These are phyloP conservation scores for Probosciger aterrimus DNA, from an alignment of 2,113 vertebrate genomes.

Conservation along the genomic window DNA sequence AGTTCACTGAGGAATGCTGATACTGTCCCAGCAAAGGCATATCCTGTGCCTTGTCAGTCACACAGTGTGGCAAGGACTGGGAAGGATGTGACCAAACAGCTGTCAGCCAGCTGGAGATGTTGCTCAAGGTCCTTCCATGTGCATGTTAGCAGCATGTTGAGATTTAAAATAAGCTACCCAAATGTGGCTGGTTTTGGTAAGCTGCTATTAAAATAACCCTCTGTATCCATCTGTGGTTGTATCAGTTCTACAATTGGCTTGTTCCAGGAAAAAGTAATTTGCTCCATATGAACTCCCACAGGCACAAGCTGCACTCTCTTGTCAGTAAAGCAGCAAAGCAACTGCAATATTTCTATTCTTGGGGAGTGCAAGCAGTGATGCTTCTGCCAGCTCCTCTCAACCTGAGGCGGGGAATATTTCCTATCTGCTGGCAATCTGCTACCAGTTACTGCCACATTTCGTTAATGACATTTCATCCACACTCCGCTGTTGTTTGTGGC, in stretches of 20 bases:
- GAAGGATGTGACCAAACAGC: neutral
- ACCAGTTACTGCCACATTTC: neutral
- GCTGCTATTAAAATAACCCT: neutral
- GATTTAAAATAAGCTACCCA: neutral
- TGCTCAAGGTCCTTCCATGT: neutral
- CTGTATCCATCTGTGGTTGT: neutral
- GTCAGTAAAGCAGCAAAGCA: neutral
- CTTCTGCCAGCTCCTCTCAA: neutral
- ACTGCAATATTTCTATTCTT: neutral
- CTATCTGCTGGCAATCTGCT: neutral
- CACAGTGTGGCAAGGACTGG: neutral
- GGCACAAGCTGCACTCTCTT: neutral
- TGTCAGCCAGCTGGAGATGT: neutral
- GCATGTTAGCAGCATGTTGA: neutral
- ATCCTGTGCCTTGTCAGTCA: neutral
- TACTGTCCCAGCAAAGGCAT: neutral
- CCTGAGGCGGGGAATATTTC: neutral
- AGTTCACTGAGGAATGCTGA: neutral
- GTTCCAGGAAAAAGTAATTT: neutral
- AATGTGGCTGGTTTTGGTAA: neutral
- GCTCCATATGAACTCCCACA: neutral
- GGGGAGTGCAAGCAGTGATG: neutral
- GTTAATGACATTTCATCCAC: neutral
- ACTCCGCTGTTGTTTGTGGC: accelerated
- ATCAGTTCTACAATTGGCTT: neutral